Conservation (phyloP, 2,888 invertebrate species). For the Digitonthophagus gazella region DNA sequence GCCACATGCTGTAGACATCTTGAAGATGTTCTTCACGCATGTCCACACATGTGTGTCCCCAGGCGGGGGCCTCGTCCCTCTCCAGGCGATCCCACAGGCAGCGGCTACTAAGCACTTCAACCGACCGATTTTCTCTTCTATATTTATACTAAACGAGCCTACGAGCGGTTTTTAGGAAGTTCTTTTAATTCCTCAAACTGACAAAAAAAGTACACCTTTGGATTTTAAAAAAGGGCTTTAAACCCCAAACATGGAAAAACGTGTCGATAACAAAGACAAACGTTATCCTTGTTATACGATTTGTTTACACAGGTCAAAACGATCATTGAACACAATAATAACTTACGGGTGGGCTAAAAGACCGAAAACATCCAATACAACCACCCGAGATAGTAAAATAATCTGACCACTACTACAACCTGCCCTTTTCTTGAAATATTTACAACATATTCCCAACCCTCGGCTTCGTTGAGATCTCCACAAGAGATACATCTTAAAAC, state of each 20-base stretch:
- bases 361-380: not conserved
- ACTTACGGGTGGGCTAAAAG: not conserved
- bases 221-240: not conserved
- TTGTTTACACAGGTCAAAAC: not conserved
- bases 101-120: not conserved
- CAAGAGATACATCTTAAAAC: conserved; percentile 7
- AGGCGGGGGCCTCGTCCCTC: conserved; percentile 31
- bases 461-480: conserved; percentile 6
- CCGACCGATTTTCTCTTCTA: not conserved
- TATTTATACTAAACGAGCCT: not conserved
- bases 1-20: conserved; percentile 37
- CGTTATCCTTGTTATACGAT: not conserved
- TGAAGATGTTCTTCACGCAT: conserved; percentile 48
- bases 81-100: conserved; percentile 1
- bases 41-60: conserved; percentile 44
- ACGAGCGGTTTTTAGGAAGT: too few relatives aligned
- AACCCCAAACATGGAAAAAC: not conserved
- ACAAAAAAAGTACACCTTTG: not conserved
- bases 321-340: not conserved
- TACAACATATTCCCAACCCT: not conserved
- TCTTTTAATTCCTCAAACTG: not conserved
- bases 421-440: not conserved
- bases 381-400: too few relatives aligned
- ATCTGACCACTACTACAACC: not conserved
- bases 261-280: conserved; percentile 5